Evolutionary conservation across 2,797 vertebrate genomes (phyloP), one percentile per base, ranked within the genome.

Genomic region (Pelobates cultripes): DNA sequence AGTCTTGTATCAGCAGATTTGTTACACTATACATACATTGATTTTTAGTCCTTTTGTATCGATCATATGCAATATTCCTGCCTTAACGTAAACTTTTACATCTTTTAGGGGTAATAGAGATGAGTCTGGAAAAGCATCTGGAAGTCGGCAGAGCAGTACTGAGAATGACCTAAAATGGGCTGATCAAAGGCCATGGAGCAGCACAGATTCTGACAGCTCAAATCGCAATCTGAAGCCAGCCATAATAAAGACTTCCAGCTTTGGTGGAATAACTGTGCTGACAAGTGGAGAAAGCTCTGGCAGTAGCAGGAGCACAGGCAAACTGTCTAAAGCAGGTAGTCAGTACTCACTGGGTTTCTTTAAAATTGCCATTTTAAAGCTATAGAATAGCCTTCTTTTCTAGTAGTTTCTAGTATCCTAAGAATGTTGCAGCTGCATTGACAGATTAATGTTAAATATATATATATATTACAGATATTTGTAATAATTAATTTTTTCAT

Each of bases 111-210:
- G 93, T 81, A 97, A 95, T 88, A 92, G 95, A 80, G 95, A 96
- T 71, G 93, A 92, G 87, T 94, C 96, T 0, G 94, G 93, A 78
- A 95, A 95, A 87, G 91, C 94, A 28, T 95, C 96, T 4, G 95
- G 96, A 87, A 97, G 97, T 89, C 94, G 95, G 28, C 97, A 98
- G 89, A 99, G 97, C 92, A 98, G 97, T 88, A 95, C 94, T 0
- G 97, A 99, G 86, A 94, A 94, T 0, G 97, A 99, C 84, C 88
- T 94, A 87, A 94, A 92, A 86, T 90, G 94, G 95, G 87, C 91
- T 71, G 97, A 98, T 83, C 96, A 96, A 73, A 91, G 93, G 84
- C 96, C 97, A 28, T 98, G 97, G 97, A 99, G 97, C 94, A 99
- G 97, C 93, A 97, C 96, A 0, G 97, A 98, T 83, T 98, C 97